Conservation (phyloP, 2,797 vertebrate species). For the Natrix natrix region DNA sequence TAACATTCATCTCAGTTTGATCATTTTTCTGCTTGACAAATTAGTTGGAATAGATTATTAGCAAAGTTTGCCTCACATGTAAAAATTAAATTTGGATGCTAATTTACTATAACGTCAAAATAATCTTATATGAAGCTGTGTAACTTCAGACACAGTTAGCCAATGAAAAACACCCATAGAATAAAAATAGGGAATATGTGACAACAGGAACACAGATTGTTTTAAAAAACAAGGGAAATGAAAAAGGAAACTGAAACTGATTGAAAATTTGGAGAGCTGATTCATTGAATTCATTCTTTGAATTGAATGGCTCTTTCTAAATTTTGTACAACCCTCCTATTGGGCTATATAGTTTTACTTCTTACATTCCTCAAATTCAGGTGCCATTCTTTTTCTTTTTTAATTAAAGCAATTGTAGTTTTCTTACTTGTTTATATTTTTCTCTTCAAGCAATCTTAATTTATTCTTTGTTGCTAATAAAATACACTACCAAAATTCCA, state of each 20-base stretch:
- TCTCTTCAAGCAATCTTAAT: conserved; percentile 38
- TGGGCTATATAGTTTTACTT: background rate
- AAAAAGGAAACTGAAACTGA: background rate
- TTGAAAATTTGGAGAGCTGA: background rate
- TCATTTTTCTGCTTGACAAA: background rate
- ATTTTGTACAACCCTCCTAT: background rate
- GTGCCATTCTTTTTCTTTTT: background rate
- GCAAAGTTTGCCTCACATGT: background rate
- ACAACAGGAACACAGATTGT: background rate
- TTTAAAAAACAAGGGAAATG: background rate
- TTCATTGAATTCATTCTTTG: background rate
- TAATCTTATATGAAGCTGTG: background rate
- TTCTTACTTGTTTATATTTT: conserved; percentile 35
- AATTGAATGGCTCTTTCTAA: background rate
- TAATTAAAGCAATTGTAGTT: background rate
- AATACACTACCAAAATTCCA: conserved; percentile 46
- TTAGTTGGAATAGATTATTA: background rate
- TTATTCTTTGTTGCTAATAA: conserved; percentile 59
- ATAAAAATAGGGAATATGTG: background rate
- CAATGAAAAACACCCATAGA: background rate
- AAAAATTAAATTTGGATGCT: background rate
- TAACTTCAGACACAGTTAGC: background rate
- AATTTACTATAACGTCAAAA: background rate
- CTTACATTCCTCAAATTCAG: background rate
- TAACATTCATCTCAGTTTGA: background rate